Evolutionary conservation across 2,797 vertebrate genomes (phyloP).

Genomic region (Acanthurus tractus): DNA sequence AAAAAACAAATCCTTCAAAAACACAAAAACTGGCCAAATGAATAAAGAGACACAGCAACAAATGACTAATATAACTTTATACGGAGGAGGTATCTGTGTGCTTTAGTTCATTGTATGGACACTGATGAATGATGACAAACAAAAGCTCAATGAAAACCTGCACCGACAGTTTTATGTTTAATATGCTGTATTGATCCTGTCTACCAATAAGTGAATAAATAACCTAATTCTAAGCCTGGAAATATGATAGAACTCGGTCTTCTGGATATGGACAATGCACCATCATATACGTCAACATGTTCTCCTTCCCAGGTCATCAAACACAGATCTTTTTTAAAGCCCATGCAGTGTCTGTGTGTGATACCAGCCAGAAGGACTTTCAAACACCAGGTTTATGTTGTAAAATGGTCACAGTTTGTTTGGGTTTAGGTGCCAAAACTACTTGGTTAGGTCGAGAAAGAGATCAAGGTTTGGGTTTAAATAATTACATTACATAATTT

Average conservation of each 20-base stretch:
- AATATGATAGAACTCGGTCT: slow-evolving; percentile 39
- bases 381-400: too few species aligned
- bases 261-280: slow-evolving; percentile 41
- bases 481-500: too few species aligned
- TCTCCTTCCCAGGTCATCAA: too few species aligned
- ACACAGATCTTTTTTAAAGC: too few species aligned
- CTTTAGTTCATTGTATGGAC: slow-evolving; percentile 50
- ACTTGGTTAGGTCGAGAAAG: too few species aligned
- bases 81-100: slow-evolving; percentile 81
- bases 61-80: slow-evolving; percentile 40
- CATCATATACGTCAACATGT: background rate
- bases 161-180: slow-evolving; percentile 21
- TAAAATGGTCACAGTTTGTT: too few species aligned
- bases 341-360: too few species aligned
- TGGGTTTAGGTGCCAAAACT: too few species aligned
- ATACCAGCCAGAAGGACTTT: too few species aligned
- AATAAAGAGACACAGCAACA: slow-evolving; percentile 67
- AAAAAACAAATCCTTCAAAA: slow-evolving; percentile 77
- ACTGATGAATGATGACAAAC: slow-evolving; percentile 22
- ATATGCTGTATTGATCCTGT: slow-evolving; percentile 45
- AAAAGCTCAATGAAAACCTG: slow-evolving; percentile 20
- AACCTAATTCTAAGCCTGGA: slow-evolving; percentile 28
- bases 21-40: slow-evolving; percentile 68
- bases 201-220: slow-evolving; percentile 51
- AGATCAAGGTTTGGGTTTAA: too few species aligned